Percentiles rank a stretch among this genome's conserved stretches.
Conservation (phyloP, 2,888 invertebrate species). For the Idaea biselata region DNA sequence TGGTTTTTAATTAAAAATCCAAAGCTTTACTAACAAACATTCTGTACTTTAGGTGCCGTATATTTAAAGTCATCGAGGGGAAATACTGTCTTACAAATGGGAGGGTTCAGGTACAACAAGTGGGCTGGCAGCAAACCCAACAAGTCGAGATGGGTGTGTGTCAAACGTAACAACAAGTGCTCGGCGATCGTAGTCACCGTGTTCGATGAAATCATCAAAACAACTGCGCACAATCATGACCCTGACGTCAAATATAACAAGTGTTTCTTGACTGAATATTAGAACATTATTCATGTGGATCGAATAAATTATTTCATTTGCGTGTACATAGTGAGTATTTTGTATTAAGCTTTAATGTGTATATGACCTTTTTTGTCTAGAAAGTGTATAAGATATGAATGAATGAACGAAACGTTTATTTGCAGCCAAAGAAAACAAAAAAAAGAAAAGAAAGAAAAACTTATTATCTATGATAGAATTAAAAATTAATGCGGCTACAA, state of each 20-base stretch:
- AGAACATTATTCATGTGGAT: too few relatives aligned
- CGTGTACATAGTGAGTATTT: neutral
- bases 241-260: neutral
- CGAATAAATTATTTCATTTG: neutral
- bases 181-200: slow-evolving; percentile 35
- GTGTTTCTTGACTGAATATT: neutral
- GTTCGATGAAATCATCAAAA: slow-evolving; percentile 21
- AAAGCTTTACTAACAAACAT: neutral
- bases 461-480: too few relatives aligned
- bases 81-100: slow-evolving; percentile 32
- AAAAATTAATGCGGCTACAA: too few relatives aligned
- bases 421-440: too few relatives aligned
- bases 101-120: slow-evolving; percentile 37
- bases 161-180: slow-evolving; percentile 34
- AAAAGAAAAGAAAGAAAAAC: too few relatives aligned
- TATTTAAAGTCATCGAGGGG: neutral
- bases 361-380: neutral
- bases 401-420: too few relatives aligned
- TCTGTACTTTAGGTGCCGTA: neutral
- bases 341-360: neutral
- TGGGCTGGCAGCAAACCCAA: slow-evolving; percentile 28
- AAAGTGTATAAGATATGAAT: too few relatives aligned
- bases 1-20: too few relatives aligned
- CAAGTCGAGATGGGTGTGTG: slow-evolving; percentile 37
- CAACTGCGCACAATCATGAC: neutral